phyloP scores from a whole-genome alignment of 2,888 invertebrate genomes.

The Amaurobius ferox region DNA sequence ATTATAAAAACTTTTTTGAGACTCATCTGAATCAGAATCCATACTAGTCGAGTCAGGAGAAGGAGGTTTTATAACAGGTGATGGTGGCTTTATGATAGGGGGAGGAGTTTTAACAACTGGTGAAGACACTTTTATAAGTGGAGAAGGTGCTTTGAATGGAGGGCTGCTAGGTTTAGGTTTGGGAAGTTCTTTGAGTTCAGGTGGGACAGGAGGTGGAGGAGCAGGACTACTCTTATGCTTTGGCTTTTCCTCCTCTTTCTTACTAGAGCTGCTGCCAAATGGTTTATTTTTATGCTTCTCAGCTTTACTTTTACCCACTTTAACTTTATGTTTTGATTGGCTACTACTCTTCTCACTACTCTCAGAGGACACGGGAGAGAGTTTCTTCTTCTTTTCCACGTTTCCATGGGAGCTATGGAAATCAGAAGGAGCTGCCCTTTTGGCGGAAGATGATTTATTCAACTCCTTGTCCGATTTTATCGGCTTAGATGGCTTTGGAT shows the following conservation, averaged over 20 bases:
- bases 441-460: conserved; percentile 4
- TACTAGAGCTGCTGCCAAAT: background rate
- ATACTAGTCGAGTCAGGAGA: background rate
- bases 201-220: background rate
- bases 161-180: conserved; percentile 13
- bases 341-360: conserved; percentile 28
- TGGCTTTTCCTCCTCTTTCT: conserved; percentile 49
- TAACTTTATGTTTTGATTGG: conserved; percentile 27
- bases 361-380: conserved; percentile 18
- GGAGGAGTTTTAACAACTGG: background rate
- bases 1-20: conserved; percentile 32
- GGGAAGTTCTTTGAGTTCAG: conserved; percentile 14
- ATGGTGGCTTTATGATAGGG: conserved; percentile 2
- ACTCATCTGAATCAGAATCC: conserved; percentile 47
- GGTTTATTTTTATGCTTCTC: conserved; percentile 32
- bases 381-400: conserved; percentile 53
- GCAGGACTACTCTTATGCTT: conserved; percentile 17
- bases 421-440: conserved; percentile 2
- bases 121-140: too few species aligned
- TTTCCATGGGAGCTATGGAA: conserved; percentile 21
- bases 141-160: conserved; percentile 11
- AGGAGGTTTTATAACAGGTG: background rate
- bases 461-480: conserved; percentile 31
- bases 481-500: conserved; percentile 21
- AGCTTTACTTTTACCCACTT: conserved; percentile 36